Evolutionary conservation across 2,888 invertebrate species (phyloP).

Genomic region (Pherbina coryleti): DNA sequence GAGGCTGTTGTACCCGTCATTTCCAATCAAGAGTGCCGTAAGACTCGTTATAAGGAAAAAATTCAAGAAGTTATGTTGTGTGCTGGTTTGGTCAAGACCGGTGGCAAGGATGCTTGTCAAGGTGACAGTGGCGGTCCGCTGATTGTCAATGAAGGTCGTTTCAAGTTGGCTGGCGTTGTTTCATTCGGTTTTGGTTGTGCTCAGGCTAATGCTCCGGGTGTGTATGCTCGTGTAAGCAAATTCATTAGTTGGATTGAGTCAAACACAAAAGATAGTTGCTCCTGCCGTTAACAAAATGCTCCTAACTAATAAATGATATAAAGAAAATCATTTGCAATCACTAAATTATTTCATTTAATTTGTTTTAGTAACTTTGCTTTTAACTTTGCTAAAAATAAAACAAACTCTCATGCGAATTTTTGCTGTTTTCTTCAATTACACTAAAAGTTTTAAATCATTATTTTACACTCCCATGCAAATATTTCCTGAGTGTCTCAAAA

Average conservation of each 20-base stretch:
- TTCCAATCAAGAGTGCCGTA: constrained; percentile 60
- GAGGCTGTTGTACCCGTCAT: constrained; percentile 66
- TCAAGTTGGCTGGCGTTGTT: constrained; percentile 63
- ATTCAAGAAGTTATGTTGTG: constrained; percentile 67
- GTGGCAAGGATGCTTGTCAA: constrained; percentile 68
- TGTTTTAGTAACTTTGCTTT: background rate
- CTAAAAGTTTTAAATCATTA: too few species aligned
- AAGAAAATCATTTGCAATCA: background rate
- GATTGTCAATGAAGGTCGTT: constrained; percentile 61
- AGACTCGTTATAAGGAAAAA: constrained; percentile 63
- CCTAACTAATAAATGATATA: too few species aligned
- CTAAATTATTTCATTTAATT: background rate
- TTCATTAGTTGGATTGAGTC: constrained; percentile 63
- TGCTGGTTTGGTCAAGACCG: constrained; percentile 63
- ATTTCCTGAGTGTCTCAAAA: too few species aligned
- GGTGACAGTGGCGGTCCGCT: constrained; percentile 68
- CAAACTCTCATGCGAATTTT: background rate
- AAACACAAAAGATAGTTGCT: constrained; percentile 62
- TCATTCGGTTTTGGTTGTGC: constrained; percentile 67
- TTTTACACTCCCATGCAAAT: too few species aligned
- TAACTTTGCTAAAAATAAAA: background rate
- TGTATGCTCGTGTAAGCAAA: constrained; percentile 65
- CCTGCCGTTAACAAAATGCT: constrained; percentile 51
- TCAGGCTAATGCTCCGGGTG: constrained; percentile 65
- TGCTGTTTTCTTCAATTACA: too few species aligned